Base-by-base conservation (phyloP, 2,797 vertebrate genomes). In the Brachymystax lenok region DNA sequence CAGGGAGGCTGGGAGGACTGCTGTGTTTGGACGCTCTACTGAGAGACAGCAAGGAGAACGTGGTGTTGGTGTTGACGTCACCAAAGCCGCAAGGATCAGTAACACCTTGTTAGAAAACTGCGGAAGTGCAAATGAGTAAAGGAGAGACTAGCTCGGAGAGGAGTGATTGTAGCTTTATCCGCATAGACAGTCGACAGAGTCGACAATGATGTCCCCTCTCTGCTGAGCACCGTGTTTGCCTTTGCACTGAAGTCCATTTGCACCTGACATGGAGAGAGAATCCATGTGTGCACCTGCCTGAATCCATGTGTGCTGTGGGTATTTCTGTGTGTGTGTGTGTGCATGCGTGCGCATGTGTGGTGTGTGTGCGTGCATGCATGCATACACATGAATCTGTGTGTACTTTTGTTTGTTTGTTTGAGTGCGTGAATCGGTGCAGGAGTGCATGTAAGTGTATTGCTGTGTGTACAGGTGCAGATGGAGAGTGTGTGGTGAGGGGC, bases 41-140 rank as follows among this genome's bases (percentile, higher is more conserved):
- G 90, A 92, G 89, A 88, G 91, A 92, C 90, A 92, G 90, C 88
- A 88, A 88, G 90, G 86, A 74, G n/a, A 63, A 63, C 10, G 59
- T 3, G 59, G 59, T 63, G 59, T 63, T 24, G 64, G 80, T 80
- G 84, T 89, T 82, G 89, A 87, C 90, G 77, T 76, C 89, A 83
- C 84, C 83, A 84, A 82, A 90, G 86, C 90, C 83, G 77, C 88
- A 91, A 79, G 83, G 89, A 91, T 90, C 83, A 69, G 82, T 85
- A 86, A 91, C 91, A 88, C 84, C 86, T 87, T 88, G 84, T 75
- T 80, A 80, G n/a, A 73, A 28, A 69, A 28, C 35, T 73, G 56
- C 74, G 76, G 35, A 81, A 80, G 86, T 87, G 84, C 74, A 84
- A 87, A 87, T 87, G 79, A 86, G 77, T 74, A 21, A 24, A 27